Base-by-base conservation (phyloP, 2,888 invertebrate species). In the Linyphia triangularis region DNA sequence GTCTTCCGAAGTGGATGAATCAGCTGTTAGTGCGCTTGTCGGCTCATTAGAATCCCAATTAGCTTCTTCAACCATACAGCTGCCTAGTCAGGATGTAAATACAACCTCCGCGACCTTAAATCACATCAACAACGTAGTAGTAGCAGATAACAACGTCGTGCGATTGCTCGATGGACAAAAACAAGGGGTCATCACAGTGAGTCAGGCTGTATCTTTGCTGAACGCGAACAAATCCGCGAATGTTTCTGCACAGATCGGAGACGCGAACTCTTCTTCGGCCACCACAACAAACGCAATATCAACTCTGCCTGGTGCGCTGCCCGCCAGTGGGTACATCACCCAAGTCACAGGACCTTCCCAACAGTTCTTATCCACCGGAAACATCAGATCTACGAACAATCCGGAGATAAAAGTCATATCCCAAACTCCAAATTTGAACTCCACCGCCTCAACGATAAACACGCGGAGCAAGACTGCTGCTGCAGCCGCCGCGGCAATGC, bases 1-100 rank as follows among this genome's bases (percentile, higher is more conserved):
- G 67, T 95, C 96, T 93, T 96, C 95, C 94, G 96, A 96, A 95
- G 96, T 96, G 93, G 96, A 96, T 94, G 96, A 96, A 95, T 96
- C 95, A 93, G 96, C 96, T 93, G 96, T 96, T 93, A 96, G 95
- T 94, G 96, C 96, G 92, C 95, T 96, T 92, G 96, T 96, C 92
- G 96, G 96, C 92, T 96, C 96, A 91, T 94, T 96, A 92, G 96
- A 96, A 94, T 96, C 95, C 92, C 96, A 96, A 93, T 94, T 96
- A 83, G 81, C 89, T n/a, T 86, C 86, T 57, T 89, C 90, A 84
- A 37, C 78, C n/a, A 81, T 89, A 37, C 90, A 89, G n/a, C 73
- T 79, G 59, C 73, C 90, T 89, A 86, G 90, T 90, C 86, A 89
- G 65, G 94, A 94, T 90, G 94, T 95, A 90, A 94, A 95, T 91